A percentile compares a stretch with the other conserved stretches of the same genome.
phyloP scores from a whole-genome alignment of 2,888 invertebrate genomes.

The Alviniconcha strummeri region DNA sequence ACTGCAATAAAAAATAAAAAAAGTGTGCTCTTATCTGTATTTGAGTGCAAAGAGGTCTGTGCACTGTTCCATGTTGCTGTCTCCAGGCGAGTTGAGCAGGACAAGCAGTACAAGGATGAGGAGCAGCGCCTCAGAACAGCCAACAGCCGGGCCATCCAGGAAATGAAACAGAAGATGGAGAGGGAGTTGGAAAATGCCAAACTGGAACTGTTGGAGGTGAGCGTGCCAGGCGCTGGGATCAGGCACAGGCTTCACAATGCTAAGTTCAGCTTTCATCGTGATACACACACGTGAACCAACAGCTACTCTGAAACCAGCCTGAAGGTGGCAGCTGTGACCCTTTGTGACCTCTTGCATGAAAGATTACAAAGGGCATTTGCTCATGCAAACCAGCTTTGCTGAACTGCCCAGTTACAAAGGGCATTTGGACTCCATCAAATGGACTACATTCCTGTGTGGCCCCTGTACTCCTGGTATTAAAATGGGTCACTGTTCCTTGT shows the following conservation, averaged over 20 bases:
- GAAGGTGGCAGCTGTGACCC: no score
- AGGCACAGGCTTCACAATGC: background rate
- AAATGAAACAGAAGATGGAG: conserved; percentile 58
- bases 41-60: background rate
- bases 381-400: no score
- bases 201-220: conserved; percentile 64
- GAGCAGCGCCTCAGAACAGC: conserved; percentile 54
- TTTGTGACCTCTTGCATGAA: no score
- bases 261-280: no score
- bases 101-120: conserved; percentile 49
- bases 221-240: background rate
- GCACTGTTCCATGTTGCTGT: no score
- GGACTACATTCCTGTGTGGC: no score
- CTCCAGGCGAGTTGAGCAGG: conserved; percentile 49
- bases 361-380: no score
- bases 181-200: conserved; percentile 64
- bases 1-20: no score
- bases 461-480: no score
- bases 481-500: no score
- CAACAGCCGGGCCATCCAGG: conserved; percentile 58
- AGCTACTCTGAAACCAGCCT: background rate
- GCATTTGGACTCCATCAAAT: no score
- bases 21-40: background rate
- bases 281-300: background rate
- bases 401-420: no score